Conservation (phyloP, 2,113 vertebrate species). For the Megalops atlanticus region DNA sequence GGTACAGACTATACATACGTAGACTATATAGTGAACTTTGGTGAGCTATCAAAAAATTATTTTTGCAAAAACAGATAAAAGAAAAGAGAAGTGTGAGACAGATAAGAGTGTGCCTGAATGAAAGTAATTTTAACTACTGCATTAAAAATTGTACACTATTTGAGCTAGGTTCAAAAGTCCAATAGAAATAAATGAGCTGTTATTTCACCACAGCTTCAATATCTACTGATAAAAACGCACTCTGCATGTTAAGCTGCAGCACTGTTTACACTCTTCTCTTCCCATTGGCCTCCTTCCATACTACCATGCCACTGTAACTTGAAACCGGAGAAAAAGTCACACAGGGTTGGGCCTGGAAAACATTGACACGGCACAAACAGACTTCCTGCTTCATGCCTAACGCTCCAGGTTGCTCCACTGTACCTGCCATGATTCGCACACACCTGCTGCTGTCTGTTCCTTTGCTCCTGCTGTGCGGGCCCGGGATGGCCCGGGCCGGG, state of each 20-base stretch:
- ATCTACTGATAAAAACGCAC: too few species aligned
- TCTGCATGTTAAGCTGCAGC: neutral
- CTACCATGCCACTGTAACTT: neutral
- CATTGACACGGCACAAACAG: neutral
- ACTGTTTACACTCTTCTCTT: neutral
- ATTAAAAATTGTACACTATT: too few species aligned
- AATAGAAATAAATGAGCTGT: too few species aligned
- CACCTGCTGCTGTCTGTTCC: neutral
- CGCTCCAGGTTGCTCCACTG: neutral
- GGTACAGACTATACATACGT: too few species aligned
- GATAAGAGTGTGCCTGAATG: too few species aligned
- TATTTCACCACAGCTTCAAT: too few species aligned
- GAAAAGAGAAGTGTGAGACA: too few species aligned
- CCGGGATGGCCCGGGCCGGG: slow-evolving; percentile 37
- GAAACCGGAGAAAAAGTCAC: neutral
- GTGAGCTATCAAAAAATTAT: too few species aligned
- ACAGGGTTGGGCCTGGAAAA: neutral
- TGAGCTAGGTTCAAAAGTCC: too few species aligned
- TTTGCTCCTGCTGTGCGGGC: neutral
- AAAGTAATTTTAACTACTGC: too few species aligned
- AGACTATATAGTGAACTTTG: too few species aligned
- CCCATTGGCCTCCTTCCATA: neutral
- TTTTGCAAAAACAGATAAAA: too few species aligned
- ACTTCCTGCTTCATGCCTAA: neutral
- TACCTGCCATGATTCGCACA: neutral